Conservation (phyloP, 2,888 invertebrate genomes). For the Sthenelais limicola region DNA sequence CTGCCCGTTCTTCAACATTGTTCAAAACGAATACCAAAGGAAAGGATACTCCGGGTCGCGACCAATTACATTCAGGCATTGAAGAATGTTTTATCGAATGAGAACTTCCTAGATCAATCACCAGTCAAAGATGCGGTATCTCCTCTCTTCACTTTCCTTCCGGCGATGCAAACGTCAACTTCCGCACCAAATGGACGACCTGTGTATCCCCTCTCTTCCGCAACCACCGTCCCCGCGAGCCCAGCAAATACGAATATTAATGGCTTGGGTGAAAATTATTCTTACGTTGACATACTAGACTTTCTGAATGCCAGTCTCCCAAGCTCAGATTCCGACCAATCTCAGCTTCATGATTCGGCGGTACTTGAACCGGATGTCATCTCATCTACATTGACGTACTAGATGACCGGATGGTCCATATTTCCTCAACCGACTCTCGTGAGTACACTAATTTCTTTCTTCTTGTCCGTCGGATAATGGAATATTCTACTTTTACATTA, state of each 20-base stretch:
- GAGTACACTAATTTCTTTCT: no score
- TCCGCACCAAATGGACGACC: no score
- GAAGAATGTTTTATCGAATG: background rate
- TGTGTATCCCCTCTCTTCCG: no score
- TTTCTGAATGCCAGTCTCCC: background rate
- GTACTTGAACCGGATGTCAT: background rate
- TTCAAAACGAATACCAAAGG: conserved; percentile 38
- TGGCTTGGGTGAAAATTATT: background rate
- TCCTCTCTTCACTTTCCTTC: conserved; percentile 26
- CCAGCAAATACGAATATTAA: background rate
- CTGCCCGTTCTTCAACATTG: conserved; percentile 32
- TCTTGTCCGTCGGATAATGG: no score
- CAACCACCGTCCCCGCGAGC: background rate
- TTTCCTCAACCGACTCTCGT: no score
- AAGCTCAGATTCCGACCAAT: background rate
- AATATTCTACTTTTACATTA: no score
- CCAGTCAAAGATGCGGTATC: no score
- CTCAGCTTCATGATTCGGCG: background rate
- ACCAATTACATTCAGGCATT: conserved; percentile 22
- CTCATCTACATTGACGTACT: background rate
- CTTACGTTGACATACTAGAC: background rate
- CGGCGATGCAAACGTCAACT: no score
- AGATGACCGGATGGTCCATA: background rate
- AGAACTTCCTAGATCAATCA: no score
- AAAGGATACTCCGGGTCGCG: conserved; percentile 32